A percentile compares a stretch with the other conserved stretches of the same genome.
These are phyloP conservation scores for Malurus elegans DNA, from an alignment of 2,113 vertebrate species.

Conservation along the genomic window DNA sequence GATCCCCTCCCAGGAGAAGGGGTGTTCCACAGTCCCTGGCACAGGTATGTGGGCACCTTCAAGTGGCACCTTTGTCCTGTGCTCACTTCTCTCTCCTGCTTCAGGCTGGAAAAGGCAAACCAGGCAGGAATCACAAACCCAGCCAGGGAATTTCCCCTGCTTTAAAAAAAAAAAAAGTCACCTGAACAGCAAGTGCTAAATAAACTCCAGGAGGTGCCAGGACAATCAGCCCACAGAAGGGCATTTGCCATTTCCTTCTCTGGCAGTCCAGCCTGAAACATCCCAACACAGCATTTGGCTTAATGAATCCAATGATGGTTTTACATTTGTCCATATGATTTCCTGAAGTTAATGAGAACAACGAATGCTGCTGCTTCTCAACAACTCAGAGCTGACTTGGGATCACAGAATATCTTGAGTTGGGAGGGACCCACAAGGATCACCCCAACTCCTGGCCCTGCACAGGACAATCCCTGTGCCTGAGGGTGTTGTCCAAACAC, in stretches of 20 bases:
- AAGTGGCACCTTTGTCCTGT: not conserved
- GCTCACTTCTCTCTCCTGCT: not conserved
- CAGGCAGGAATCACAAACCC: not conserved
- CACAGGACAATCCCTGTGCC: not conserved
- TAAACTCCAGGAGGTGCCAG: not conserved
- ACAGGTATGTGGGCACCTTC: not conserved
- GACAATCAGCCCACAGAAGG: not conserved
- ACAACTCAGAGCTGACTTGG: not conserved
- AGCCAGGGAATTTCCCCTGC: not conserved
- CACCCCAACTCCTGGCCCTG: not conserved
- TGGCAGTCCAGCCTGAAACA: not conserved
- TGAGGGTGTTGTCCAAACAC: rapidly evolving
- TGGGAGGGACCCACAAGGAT: not conserved
- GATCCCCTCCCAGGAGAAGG: not conserved
- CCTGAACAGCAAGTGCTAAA: not conserved
- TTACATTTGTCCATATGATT: not conserved
- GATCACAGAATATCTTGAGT: rapidly evolving
- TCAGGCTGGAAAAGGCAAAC: not conserved
- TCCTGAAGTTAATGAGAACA: not conserved
- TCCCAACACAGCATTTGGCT: not conserved
- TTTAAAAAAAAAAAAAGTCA: not conserved
- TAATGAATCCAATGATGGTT: not conserved
- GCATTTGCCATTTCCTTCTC: not conserved
- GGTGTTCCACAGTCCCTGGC: not conserved
- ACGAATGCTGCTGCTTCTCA: not conserved